phyloP scores from a whole-genome alignment of 1,140 invertebrate species.

The Atta cephalotes region DNA sequence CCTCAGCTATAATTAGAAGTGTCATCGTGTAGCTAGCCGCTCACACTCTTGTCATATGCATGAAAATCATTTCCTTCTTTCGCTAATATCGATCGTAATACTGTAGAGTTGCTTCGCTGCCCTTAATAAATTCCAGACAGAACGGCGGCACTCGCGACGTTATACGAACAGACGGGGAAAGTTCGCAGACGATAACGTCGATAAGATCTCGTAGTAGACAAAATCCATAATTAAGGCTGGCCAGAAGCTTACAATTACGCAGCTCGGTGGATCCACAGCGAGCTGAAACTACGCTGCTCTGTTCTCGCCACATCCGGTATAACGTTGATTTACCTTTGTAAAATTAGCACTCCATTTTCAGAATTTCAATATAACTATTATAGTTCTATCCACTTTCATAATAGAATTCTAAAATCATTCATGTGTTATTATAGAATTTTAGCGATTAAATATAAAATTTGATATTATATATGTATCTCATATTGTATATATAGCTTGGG shows the following conservation, averaged over 20 bases:
- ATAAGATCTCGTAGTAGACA: conserved; percentile 51
- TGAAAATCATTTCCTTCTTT: conserved; percentile 45
- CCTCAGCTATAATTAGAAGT: conserved; percentile 37
- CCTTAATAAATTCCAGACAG: conserved; percentile 47
- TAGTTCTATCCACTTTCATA: background rate
- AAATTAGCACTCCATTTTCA: conserved; percentile 7
- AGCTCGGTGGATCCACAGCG: conserved; percentile 1
- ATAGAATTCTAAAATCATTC: background rate
- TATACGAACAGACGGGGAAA: conserved; percentile 47
- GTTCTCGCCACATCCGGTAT: conserved; percentile 10
- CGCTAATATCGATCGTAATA: conserved; percentile 31
- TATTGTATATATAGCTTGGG: background rate
- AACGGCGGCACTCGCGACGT: conserved; percentile 17
- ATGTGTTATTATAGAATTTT: background rate
- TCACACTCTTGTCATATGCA: conserved; percentile 4
- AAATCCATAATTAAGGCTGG: conserved; percentile 50
- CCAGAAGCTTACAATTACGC: conserved; percentile 45
- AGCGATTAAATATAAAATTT: background rate
- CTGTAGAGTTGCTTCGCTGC: conserved; percentile 4
- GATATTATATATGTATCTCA: background rate
- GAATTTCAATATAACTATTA: conserved; percentile 2
- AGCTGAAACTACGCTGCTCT: conserved; percentile 4
- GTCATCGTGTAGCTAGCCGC: conserved; percentile 20
- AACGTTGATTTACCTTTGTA: conserved; percentile 32
- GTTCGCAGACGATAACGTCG: conserved; percentile 42